Evolutionary conservation across 2,888 invertebrate species (phyloP).

Genomic region (Nemoura dubitans): DNA sequence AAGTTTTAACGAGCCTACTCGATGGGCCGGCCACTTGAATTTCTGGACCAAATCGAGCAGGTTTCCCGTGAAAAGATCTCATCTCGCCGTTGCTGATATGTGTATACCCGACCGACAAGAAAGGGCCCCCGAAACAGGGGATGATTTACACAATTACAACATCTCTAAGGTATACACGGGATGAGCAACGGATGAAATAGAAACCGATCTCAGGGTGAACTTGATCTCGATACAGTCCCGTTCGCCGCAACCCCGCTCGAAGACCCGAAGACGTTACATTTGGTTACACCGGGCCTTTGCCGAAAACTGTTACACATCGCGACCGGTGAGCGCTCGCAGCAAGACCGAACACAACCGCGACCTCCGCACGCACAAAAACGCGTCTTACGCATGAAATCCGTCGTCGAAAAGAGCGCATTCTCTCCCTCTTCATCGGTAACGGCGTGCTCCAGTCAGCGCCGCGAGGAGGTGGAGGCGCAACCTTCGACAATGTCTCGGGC

Average conservation of each 20-base stretch:
- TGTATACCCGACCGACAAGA: background rate
- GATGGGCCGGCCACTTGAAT: background rate
- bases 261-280: background rate
- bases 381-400: background rate
- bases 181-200: background rate
- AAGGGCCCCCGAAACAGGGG: background rate
- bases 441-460: background rate
- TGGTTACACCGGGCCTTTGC: too few relatives aligned
- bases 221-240: background rate
- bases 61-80: background rate
- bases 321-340: background rate
- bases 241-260: background rate
- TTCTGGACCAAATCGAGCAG: background rate
- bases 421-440: background rate
- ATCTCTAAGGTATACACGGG: background rate
- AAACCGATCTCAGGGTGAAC: background rate
- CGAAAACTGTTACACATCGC: slow-evolving; percentile 12
- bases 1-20: background rate
- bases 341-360: background rate
- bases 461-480: background rate
- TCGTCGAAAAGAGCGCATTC: background rate
- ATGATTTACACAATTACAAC: background rate
- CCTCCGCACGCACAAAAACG: background rate
- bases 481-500: background rate
- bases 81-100: background rate